Evolutionary conservation across 1,140 invertebrate genomes (phyloP), one percentile per base, ranked within the genome.

Genomic region (Acyrthosiphon pisum): DNA sequence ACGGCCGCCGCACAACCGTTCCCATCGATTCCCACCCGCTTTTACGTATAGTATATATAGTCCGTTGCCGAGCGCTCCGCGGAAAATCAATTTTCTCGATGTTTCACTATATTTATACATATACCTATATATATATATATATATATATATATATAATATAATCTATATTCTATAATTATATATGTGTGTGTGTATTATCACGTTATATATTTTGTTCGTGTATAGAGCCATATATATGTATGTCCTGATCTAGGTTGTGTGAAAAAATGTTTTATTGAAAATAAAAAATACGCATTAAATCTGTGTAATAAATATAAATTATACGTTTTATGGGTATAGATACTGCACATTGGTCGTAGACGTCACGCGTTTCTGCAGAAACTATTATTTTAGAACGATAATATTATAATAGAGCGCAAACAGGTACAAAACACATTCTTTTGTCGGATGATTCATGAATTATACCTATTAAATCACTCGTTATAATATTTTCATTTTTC

Each of bases 21-120:
- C 48, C 48, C n/a, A 35, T 8, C 35, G 6, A 56, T 37, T 23
- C 20, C 88, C 48, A 87, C 87, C 46, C 87, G 48, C 87, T 26
- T 86, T 26, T 84, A 44, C 22, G 41, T 41, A n/a, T 86, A n/a
- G 11, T 46, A 6, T 86, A 30, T 46, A 50, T 50, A 53, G 20
- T 23, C 87, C 20, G 6, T 48, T 35, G 48, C 87, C 30, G 46
- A 35, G 20, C 30, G 20, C 48, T 88, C 46, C n/a, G 22, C 76
- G n/a, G n/a, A 88, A 50, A 88, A 88, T 88, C 87, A 48, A 88
- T 88, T 88, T 53, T 88, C 46, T 53, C 84, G 26, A 26, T 23
- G 83, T 83, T n/a, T 84, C 7, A 9, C 83, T 84, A 30, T 84
- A 44, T 41, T 26, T 41, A 41, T 26, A 41, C 37, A 84, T 4